Evolutionary conservation across 2,888 invertebrate species (phyloP).

Genomic region (Diadegma fenestrale): DNA sequence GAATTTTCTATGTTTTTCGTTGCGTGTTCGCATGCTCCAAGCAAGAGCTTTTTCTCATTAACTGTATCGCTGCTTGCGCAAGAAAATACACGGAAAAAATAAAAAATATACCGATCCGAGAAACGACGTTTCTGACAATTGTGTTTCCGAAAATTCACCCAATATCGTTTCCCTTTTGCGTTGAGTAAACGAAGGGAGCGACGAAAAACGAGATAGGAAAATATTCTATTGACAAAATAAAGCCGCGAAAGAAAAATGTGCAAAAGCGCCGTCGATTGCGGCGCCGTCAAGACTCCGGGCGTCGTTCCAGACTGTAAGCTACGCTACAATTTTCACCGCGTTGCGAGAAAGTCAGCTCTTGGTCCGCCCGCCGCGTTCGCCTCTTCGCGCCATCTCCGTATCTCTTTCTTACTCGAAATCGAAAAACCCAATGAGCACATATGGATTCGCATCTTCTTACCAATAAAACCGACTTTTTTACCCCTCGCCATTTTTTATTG

Average conservation of each 20-base stretch:
- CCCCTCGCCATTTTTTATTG: conserved; percentile 4
- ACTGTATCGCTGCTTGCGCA: conserved; percentile 16
- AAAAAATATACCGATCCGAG: conserved; percentile 16
- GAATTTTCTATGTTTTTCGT: background rate
- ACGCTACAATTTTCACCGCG: conserved; percentile 26
- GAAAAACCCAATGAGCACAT: conserved; percentile 37
- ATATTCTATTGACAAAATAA: conserved; percentile 27
- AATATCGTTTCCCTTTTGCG: conserved; percentile 12
- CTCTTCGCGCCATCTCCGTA: background rate
- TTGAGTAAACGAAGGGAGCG: background rate
- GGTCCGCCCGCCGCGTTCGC: conserved; percentile 18
- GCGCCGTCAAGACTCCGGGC: conserved; percentile 46
- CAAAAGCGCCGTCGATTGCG: conserved; percentile 25
- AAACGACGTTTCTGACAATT: conserved; percentile 21
- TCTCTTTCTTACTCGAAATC: conserved; percentile 20
- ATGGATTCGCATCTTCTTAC: background rate
- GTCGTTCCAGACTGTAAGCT: conserved; percentile 33
- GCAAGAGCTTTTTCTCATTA: conserved; percentile 55
- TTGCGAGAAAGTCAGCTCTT: conserved; percentile 25
- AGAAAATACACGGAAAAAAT: background rate
- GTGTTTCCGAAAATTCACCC: background rate
- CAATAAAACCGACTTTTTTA: conserved; percentile 2
- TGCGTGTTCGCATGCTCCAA: background rate
- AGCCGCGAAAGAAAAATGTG: conserved; percentile 30
- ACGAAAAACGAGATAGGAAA: conserved; percentile 12